phyloP scores from a whole-genome alignment of 2,888 invertebrate species.

The Spatulosminthurus flaviceps region DNA sequence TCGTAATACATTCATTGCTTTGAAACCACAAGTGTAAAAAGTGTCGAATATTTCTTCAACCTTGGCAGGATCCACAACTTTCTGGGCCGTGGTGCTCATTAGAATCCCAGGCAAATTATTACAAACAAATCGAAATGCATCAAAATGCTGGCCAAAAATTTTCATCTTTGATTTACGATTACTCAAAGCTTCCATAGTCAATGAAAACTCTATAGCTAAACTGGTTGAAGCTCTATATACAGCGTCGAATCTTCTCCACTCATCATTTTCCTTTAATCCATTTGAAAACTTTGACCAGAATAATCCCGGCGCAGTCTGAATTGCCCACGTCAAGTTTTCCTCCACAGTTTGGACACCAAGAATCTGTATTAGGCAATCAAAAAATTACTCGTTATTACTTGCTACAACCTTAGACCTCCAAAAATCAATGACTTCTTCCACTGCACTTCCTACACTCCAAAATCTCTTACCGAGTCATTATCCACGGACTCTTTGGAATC shows the following conservation, averaged over 20 bases:
- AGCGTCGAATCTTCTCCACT: conserved; percentile 52
- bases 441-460: neutral
- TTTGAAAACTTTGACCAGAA: conserved; percentile 35
- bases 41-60: conserved; percentile 56
- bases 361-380: neutral
- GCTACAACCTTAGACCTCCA: no score
- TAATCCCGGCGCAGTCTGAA: conserved; percentile 20
- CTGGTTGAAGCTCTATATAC: conserved; percentile 51
- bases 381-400: neutral
- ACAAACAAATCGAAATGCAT: conserved; percentile 52
- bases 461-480: neutral
- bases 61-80: conserved; percentile 37
- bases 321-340: conserved; percentile 36
- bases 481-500: neutral
- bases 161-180: conserved; percentile 34
- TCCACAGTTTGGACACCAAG: conserved; percentile 8
- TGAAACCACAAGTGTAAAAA: conserved; percentile 58
- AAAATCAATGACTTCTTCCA: no score
- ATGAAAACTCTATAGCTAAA: conserved; percentile 48
- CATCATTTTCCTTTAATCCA: conserved; percentile 36
- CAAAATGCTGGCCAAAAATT: conserved; percentile 44
- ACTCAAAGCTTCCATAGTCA: conserved; percentile 45
- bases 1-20: conserved; percentile 49
- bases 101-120: conserved; percentile 54
- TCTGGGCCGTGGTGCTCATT: conserved; percentile 42